Evolutionary conservation across 2,113 vertebrate species (phyloP), one percentile per base, ranked within the genome.

Genomic region (Procavia capensis): DNA sequence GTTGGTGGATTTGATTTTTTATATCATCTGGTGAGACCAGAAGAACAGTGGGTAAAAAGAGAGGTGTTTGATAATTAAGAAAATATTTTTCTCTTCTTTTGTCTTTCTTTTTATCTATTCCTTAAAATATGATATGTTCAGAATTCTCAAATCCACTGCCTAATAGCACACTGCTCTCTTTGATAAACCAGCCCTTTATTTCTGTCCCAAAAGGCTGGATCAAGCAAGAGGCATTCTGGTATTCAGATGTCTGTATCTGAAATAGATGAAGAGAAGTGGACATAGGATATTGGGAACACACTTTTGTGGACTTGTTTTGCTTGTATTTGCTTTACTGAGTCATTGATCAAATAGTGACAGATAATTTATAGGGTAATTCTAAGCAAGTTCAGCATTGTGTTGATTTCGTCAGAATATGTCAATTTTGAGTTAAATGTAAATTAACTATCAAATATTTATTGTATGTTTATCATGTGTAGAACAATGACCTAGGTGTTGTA

Each of bases 41-140:
- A 80, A 25, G 34, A 92, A 84, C 36, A 85, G 16, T 22, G 68
- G 39, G 76, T 54, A 57, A 82, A 70, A 41, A 54, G 59, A 41
- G 20, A 79, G 17, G 29, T 13, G 5, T 54, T 85, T 88, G 66
- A 11, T 81, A 87, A 91, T 83, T 78, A 70, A 85, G 36, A 80
- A 81, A 45, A 57, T 88, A 64, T 81, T 80, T 91, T 39, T 64
- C 29, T 8, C 31, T 85, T 81, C 22, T n/a, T 88, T 85, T 90
- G 14, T 80, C 64, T 34, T 66, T 31, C 27, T 29, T 66, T 66
- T 66, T 3, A 29, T 34, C 10, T 20, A 9, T 66, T 5, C 27
- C 84, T 80, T 92, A 43, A 90, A 95, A 83, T 74, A 50, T 10
- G 22, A 50, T 92, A 43, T 31, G 9, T 64, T 95, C 29, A n/a